Conservation (phyloP, 2,888 invertebrate species). For the Litoditis marina region DNA sequence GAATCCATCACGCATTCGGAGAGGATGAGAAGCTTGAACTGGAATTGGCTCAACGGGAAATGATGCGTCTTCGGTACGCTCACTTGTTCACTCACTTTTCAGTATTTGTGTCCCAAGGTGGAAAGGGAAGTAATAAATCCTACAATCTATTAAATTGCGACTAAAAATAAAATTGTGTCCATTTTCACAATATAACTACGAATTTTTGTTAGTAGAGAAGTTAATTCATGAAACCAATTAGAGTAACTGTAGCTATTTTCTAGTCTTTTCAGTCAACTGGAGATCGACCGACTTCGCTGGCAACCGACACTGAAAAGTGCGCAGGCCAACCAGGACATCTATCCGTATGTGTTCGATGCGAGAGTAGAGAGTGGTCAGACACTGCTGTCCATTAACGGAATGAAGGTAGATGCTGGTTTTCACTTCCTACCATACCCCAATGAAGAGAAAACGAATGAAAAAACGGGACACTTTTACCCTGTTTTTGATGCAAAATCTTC, state of each 20-base stretch:
- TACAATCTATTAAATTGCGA: not conserved
- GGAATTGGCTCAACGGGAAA: conserved; percentile 44
- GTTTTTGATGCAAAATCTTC: no score
- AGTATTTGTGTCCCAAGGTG: no score
- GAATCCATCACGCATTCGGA: conserved; percentile 75
- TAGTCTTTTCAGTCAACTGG: conserved; percentile 61
- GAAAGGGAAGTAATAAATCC: not conserved
- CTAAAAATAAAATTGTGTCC: not conserved
- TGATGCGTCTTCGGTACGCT: conserved; percentile 33
- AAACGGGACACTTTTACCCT: no score
- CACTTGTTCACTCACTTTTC: conserved; percentile 23
- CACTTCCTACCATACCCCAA: no score
- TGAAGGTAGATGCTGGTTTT: conserved; percentile 69
- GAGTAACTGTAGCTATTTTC: no score
- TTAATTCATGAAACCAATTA: no score
- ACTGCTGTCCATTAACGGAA: conserved; percentile 76
- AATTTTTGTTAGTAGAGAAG: no score
- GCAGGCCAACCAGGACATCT: conserved; percentile 64
- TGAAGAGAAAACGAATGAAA: no score
- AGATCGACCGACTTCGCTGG: conserved; percentile 60
- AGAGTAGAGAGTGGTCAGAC: conserved; percentile 72
- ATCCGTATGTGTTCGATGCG: conserved; percentile 84
- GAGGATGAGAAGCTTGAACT: conserved; percentile 47
- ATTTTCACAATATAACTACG: not conserved
- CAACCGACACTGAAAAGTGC: conserved; percentile 53